Evolutionary conservation across 35 echinoderm and acorn worm species (phyloP).

Genomic region (Ptychodera flava): DNA sequence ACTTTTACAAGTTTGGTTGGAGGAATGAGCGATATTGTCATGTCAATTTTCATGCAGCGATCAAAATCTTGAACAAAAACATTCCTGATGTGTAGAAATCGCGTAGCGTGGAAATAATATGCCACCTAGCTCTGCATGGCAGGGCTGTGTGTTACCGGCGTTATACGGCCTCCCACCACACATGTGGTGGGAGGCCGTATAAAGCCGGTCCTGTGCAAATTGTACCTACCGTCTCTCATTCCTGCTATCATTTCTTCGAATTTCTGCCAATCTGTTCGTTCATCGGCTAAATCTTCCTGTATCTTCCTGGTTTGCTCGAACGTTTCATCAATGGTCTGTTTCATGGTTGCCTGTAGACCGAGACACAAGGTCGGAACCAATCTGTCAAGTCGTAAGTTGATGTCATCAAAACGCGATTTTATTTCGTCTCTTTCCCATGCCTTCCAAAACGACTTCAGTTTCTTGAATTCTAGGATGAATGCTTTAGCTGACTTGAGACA

Average conservation of each 20-base stretch:
- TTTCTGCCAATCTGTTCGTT: neutral
- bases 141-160: no score
- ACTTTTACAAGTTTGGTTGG: no score
- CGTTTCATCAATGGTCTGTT: neutral
- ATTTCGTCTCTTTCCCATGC: neutral
- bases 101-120: no score
- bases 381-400: neutral
- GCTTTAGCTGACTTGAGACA: neutral
- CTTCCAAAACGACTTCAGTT: neutral
- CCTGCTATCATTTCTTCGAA: neutral
- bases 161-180: no score
- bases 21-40: no score
- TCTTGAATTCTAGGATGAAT: neutral
- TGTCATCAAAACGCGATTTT: neutral
- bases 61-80: no score
- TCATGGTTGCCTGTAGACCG: neutral
- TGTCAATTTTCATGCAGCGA: no score
- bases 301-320: neutral
- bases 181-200: no score
- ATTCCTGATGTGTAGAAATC: no score
- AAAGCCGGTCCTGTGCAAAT: no score
- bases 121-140: no score
- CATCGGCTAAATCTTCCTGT: neutral
- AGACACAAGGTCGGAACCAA: neutral
- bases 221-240: neutral